Evolutionary conservation across 1,140 invertebrate species (phyloP), one percentile per base, ranked within the genome.

Genomic region (Bilobella aurantiaca): DNA sequence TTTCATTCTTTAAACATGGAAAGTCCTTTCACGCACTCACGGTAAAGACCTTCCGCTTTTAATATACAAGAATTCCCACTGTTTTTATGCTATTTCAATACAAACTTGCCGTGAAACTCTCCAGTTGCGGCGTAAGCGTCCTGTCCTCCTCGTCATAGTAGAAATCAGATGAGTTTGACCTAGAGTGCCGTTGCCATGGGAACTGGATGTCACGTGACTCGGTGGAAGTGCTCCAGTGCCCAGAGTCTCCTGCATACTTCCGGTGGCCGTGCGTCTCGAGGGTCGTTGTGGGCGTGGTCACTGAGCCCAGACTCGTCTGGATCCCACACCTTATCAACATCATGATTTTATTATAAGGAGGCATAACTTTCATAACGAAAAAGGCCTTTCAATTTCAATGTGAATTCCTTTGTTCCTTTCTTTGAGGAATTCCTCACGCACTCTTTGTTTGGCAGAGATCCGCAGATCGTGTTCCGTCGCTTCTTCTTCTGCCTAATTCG

Each of bases 391-490:
- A n/a, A n/a, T n/a, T n/a, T n/a, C n/a, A n/a, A n/a, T n/a, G n/a
- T 28, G 23, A 57, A 57, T 5, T 28, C 58, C 27, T n/a, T 28
- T 34, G 16, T 29, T 31, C 25, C 16, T 14, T 5, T 46, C 23
- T 27, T 59, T 59, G 12, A 31, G 25, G 12, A 58, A 25, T 29
- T 23, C 3, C 27, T 8, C 21, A 58, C 68, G 63, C 69, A 70
- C 69, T 74, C 73, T 71, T 74, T 73, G 60, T 72, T 70, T 21
- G 74, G 71, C 66, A 74, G 63, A 46, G 73, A 66, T 73, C 90
- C 89, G 69, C 90, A 89, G 75, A 93, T 89, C 71, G 90, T 93
- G 76, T 92, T 93, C 76, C 90, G 82, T 82, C 90, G 83, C 79
- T 89, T 89, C 59, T 68, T 68, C 30, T 68, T 69, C 3, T 28